A percentile compares a stretch with the other conserved stretches of the same genome.
Conservation (phyloP, 2,888 invertebrate species). For the Bibio marci region DNA sequence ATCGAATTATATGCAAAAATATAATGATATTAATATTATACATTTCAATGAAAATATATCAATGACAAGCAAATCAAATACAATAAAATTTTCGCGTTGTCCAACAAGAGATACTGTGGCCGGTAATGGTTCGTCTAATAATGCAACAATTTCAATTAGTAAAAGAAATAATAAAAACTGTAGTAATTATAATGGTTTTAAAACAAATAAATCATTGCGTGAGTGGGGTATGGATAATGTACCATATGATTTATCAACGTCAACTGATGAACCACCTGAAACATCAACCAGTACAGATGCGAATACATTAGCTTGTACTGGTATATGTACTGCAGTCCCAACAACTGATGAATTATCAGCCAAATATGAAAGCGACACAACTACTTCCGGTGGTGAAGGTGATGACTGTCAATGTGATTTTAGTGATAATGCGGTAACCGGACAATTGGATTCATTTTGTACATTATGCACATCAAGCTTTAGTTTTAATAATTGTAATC, state of each 20-base stretch:
- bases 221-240: conserved; percentile 18
- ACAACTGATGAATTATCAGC: background rate
- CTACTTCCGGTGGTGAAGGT: conserved; percentile 7
- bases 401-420: conserved; percentile 5
- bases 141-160: conserved; percentile 11
- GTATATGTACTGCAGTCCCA: background rate
- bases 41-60: conserved; percentile 29
- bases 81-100: conserved; percentile 17
- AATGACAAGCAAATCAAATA: conserved; percentile 26
- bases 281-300: conserved; percentile 11
- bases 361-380: conserved; percentile 5
- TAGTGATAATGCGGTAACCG: conserved; percentile 1
- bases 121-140: too few relatives aligned
- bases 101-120: too few relatives aligned
- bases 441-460: conserved; percentile 22
- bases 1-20: conserved; percentile 23
- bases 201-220: conserved; percentile 4
- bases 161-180: conserved; percentile 12
- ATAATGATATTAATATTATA: conserved; percentile 24
- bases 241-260: conserved; percentile 22
- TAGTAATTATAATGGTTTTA: conserved; percentile 2
- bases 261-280: conserved; percentile 20
- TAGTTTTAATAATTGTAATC: conserved; percentile 26
- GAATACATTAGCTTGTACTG: background rate
- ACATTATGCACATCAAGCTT: conserved; percentile 29